These are phyloP conservation scores for Cololabis saira DNA, from an alignment of 2,113 vertebrate species.

Conservation along the genomic window DNA sequence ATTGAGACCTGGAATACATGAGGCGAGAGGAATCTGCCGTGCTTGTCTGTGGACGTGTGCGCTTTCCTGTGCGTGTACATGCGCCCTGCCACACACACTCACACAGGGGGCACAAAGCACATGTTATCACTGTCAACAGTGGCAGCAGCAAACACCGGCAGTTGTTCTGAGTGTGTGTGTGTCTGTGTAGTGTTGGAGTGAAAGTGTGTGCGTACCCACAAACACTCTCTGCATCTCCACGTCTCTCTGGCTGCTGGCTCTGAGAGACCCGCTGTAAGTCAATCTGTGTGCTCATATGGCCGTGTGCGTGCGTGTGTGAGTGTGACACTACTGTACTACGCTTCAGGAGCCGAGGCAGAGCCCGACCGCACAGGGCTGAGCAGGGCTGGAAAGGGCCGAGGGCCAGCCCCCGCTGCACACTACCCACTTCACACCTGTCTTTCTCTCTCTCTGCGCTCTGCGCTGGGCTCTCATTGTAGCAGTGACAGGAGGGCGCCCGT, in stretches of 20 bases:
- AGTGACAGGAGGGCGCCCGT: conserved; percentile 75
- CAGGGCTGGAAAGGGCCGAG: conserved; percentile 56
- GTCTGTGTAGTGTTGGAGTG: conserved; percentile 46
- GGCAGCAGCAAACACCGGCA: conserved; percentile 65
- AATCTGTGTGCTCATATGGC: conserved; percentile 60
- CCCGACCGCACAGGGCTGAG: conserved; percentile 38
- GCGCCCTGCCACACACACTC: conserved; percentile 24
- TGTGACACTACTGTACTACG: conserved; percentile 52
- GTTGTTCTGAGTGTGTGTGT: conserved; percentile 51
- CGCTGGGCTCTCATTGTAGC: conserved; percentile 73
- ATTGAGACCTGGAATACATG: conserved; percentile 60
- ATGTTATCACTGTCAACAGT: conserved; percentile 78
- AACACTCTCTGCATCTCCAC: conserved; percentile 37
- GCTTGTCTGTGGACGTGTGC: conserved; percentile 14
- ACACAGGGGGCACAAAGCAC: conserved; percentile 65
- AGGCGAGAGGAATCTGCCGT: conserved; percentile 45
- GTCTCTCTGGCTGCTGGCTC: conserved; percentile 52
- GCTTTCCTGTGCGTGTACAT: conserved; percentile 19
- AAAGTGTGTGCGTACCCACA: conserved; percentile 43
- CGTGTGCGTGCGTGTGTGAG: conserved; percentile 22
- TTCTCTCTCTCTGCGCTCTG: conserved; percentile 45
- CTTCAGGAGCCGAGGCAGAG: conserved; percentile 55
- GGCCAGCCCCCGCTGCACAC: conserved; percentile 63
- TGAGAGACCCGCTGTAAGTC: conserved; percentile 68
- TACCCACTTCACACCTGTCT: conserved; percentile 75